Percentiles rank a stretch among this genome's conserved stretches.
These are phyloP conservation scores for Odontesthes bonariensis DNA, from an alignment of 2,113 vertebrate species.

Conservation along the genomic window DNA sequence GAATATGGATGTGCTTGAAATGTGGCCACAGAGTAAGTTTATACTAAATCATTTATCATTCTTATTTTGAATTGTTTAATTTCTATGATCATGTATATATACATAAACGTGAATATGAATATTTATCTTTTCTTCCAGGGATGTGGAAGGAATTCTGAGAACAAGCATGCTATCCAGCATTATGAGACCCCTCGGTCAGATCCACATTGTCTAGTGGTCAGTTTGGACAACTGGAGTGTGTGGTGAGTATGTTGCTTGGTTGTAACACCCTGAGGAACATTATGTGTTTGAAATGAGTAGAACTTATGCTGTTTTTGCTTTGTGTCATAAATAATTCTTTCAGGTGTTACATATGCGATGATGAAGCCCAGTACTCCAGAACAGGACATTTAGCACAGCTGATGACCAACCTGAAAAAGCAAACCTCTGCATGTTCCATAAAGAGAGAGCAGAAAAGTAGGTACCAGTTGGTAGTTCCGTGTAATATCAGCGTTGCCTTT, in stretches of 20 bases:
- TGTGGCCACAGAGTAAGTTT: slow-evolving; percentile 92
- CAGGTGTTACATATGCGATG: slow-evolving; percentile 96
- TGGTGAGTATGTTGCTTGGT: slow-evolving; percentile 83
- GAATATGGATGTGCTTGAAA: slow-evolving; percentile 94
- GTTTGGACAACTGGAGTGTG: slow-evolving; percentile 91
- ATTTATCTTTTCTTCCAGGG: slow-evolving; percentile 76
- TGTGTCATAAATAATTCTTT: slow-evolving; percentile 21
- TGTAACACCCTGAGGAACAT: neutral
- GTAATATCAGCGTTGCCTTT: neutral
- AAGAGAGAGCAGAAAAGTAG: slow-evolving; percentile 82
- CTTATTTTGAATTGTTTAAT: neutral
- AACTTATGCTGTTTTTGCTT: neutral
- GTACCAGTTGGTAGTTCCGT: slow-evolving; percentile 23
- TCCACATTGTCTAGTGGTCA: slow-evolving; percentile 92
- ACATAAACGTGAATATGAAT: no score
- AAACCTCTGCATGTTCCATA: slow-evolving; percentile 62
- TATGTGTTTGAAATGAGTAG: neutral
- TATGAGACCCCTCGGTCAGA: slow-evolving; percentile 90
- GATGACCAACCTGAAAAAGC: slow-evolving; percentile 89
- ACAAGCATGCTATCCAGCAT: slow-evolving; percentile 92
- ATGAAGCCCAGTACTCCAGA: slow-evolving; percentile 87
- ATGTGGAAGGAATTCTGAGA: slow-evolving; percentile 89
- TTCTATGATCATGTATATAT: neutral
- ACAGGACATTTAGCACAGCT: slow-evolving; percentile 90
- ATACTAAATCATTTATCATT: neutral